Evolutionary conservation across 2,113 vertebrate species (phyloP).

Genomic region (Charadrius vociferus): DNA sequence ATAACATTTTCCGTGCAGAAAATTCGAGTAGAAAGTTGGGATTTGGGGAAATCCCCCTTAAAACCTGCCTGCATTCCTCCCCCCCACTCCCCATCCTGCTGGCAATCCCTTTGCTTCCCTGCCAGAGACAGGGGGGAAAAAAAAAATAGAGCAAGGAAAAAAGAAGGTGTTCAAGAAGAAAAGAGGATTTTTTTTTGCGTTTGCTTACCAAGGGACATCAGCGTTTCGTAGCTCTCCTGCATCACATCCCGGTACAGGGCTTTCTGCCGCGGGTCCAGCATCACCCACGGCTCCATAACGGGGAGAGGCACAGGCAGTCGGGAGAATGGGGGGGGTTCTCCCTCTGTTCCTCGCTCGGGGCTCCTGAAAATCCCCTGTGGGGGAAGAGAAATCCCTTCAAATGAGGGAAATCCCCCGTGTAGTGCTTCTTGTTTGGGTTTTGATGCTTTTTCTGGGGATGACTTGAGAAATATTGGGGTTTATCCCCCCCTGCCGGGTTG

Average conservation of each 20-base stretch:
- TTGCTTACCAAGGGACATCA: slow-evolving; percentile 22
- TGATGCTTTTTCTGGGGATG: background rate
- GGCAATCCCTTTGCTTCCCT: background rate
- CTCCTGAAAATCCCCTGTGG: background rate
- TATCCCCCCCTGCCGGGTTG: accelerated
- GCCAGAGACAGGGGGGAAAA: no score
- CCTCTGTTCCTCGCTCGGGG: accelerated
- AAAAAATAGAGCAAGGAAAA: no score
- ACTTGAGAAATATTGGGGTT: accelerated
- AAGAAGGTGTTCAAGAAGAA: background rate
- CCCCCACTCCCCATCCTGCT: no score
- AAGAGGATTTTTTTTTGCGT: background rate
- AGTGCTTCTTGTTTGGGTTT: background rate
- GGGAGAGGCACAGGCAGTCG: accelerated
- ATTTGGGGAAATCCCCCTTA: background rate
- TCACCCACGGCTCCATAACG: slow-evolving; percentile 5
- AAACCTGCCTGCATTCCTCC: background rate
- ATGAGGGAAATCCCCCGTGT: accelerated
- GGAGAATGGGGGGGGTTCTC: accelerated
- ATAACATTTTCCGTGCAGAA: background rate
- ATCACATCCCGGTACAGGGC: slow-evolving; percentile 3
- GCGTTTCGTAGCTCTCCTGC: slow-evolving; percentile 34
- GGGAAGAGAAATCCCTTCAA: background rate
- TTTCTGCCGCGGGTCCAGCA: background rate
- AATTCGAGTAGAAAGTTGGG: background rate